Base-by-base conservation (phyloP, 2,113 vertebrate species). In the Trichomycterus rosablanca region DNA sequence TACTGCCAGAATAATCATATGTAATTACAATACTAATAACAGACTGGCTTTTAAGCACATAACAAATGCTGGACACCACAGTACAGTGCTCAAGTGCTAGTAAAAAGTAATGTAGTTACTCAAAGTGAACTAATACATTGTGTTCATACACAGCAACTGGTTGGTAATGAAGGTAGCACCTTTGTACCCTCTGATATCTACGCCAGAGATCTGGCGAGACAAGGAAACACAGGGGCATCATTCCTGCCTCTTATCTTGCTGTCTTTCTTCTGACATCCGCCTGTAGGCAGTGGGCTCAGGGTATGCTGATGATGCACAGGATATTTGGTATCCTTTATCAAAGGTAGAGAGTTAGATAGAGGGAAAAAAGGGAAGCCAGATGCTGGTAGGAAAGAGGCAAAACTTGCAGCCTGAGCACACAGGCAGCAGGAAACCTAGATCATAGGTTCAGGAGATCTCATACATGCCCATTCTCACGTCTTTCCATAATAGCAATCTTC, bases 221-320 rank as follows among this genome's bases (percentile, higher is more conserved):
- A 55, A 85, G 78, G 84, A 86, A 88, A 83, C 80, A 76, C 72
- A 79, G 26, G 76, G 77, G 77, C 80, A 81, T 81, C 81, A 76
- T 78, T 85, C 76, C 77, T 80, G 70, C 54, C 48, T 56, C 76
- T 85, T 86, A 85, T 87, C 84, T 76, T 53, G 43, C 72, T 76
- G 75, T 68, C 76, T 79, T 80, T 70, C 62, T 73, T 43, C 66
- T 80, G 75, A 83, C 78, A 84, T 84, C 81, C 84, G 80, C 83
- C 86, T 76, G 70, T 77, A 86, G 85, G 69, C 66, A 57, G 64
- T 67, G 60, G 58, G 68, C 68, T 75, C 74, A 55, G 63, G 57
- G 77, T 76, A 80, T 77, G 81, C 76, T 79, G 79, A 82, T 79
- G 73, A 68, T 34, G 57, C 11, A 50, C 45, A 63, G 76, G 68